Conservation (phyloP, 2,113 vertebrate genomes). For the Chroicocephalus ridibundus region DNA sequence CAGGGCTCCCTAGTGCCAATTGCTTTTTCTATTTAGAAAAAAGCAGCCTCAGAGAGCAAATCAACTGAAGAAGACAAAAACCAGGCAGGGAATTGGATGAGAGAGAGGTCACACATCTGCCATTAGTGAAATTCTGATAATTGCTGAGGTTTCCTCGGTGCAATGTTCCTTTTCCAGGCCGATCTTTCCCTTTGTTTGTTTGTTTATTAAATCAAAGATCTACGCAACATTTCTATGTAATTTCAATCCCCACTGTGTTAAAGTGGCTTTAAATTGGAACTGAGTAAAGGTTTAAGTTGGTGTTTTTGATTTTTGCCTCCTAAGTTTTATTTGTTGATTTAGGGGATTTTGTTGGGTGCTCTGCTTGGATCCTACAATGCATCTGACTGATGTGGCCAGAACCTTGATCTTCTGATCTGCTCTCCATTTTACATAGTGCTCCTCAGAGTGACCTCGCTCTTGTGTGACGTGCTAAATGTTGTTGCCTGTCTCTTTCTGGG, state of each 20-base stretch:
- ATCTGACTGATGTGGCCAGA: neutral
- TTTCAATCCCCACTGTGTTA: neutral
- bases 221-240: neutral
- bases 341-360: fast-evolving
- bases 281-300: neutral
- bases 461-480: neutral
- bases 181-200: neutral
- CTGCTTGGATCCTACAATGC: neutral
- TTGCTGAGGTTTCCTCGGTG: neutral
- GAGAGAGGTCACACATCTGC: neutral
- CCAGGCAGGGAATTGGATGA: neutral
- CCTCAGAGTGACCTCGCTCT: neutral
- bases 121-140: neutral
- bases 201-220: neutral
- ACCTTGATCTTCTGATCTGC: neutral
- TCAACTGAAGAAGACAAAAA: neutral
- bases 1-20: neutral
- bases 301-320: neutral
- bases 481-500: neutral
- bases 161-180: neutral
- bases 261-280: neutral
- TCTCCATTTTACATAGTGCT: neutral
- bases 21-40: neutral
- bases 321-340: neutral
- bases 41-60: neutral